phyloP scores from a whole-genome alignment of 2,888 invertebrate species.

The Eristalinus sepulchralis region DNA sequence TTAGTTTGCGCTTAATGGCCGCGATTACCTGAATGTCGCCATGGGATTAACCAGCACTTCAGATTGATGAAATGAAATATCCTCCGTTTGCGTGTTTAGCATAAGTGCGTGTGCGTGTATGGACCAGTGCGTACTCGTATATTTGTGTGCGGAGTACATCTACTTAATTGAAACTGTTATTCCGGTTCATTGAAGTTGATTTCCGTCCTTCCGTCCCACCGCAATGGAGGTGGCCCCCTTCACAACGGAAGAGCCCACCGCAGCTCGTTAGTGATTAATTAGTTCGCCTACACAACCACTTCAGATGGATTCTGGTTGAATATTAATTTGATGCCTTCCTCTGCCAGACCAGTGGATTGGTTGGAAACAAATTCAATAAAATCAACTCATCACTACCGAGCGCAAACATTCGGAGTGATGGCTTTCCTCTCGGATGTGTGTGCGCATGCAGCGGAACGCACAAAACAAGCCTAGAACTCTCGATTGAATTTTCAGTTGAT shows the following conservation, averaged over 20 bases:
- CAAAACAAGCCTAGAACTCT: too few species aligned
- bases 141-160: not conserved
- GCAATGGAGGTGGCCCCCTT: not conserved
- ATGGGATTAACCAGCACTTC: not conserved
- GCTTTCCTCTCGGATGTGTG: not conserved
- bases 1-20: not conserved
- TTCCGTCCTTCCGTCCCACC: not conserved
- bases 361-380: not conserved
- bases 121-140: not conserved
- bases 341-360: not conserved
- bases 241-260: not conserved
- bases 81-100: not conserved
- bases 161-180: not conserved
- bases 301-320: not conserved
- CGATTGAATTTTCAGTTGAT: too few species aligned
- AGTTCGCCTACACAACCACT: not conserved
- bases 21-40: not conserved
- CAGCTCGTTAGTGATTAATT: not conserved
- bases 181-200: conserved; percentile 1
- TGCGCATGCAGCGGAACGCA: too few species aligned
- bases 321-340: not conserved
- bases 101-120: not conserved
- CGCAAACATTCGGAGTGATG: not conserved
- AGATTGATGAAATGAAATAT: not conserved
- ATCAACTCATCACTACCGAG: not conserved